A percentile compares a stretch with the other conserved stretches of the same genome.
Conservation (phyloP, 2,888 invertebrate genomes). For the Macrostomum cliftonense region DNA sequence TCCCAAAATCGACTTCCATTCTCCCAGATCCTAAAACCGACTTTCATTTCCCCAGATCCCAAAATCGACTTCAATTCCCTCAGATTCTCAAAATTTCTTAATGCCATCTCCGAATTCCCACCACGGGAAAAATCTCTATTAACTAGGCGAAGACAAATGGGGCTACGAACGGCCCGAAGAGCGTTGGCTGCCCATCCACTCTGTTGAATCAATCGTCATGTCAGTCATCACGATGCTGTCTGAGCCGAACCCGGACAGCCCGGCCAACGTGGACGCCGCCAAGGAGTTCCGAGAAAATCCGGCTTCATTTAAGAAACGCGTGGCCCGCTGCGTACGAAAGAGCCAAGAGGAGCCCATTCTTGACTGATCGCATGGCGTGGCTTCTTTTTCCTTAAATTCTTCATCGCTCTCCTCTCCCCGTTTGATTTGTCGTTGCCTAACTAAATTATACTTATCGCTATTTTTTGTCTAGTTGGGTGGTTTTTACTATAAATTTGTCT, state of each 20-base stretch:
- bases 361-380: neutral
- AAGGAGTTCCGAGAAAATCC: slow-evolving; percentile 97
- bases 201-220: slow-evolving; percentile 92
- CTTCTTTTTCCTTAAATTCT: neutral
- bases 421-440: too few relatives aligned
- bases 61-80: too few relatives aligned
- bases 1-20: too few relatives aligned
- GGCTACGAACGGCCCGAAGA: slow-evolving; percentile 93
- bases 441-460: too few relatives aligned
- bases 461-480: too few relatives aligned
- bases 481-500: too few relatives aligned
- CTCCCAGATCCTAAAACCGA: too few relatives aligned
- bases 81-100: too few relatives aligned
- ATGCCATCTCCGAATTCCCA: too few relatives aligned
- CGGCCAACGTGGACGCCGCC: slow-evolving; percentile 98
- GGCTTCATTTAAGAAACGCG: slow-evolving; percentile 88
- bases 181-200: slow-evolving; percentile 93
- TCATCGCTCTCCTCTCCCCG: too few relatives aligned
- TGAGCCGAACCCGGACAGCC: slow-evolving; percentile 95
- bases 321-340: slow-evolving; percentile 87
- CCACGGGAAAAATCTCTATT: too few relatives aligned
- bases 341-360: slow-evolving; percentile 64
- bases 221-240: slow-evolving; percentile 98
- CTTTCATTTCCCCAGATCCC: too few relatives aligned
- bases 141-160: slow-evolving; percentile 70